Evolutionary conservation across 2,797 vertebrate genomes (phyloP).

Genomic region (Pterois miles): DNA sequence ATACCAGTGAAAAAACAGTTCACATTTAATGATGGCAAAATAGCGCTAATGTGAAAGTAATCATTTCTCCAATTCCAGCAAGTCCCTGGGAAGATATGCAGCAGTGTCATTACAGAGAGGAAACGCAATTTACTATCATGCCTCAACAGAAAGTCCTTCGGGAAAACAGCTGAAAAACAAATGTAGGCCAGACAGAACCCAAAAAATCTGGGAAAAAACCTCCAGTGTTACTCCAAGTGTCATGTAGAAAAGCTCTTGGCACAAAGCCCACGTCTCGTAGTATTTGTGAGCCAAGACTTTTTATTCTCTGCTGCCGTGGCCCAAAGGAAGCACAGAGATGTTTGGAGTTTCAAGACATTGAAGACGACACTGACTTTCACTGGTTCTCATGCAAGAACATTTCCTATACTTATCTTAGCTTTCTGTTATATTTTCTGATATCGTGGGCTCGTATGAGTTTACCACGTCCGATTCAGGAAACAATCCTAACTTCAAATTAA

Average conservation of each 20-base stretch:
- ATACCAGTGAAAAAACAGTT: conserved; percentile 7
- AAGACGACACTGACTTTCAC: conserved; percentile 3
- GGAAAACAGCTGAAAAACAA: conserved; percentile 77
- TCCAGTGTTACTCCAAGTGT: conserved; percentile 49
- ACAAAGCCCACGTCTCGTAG: conserved; percentile 21
- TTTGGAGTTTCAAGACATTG: conserved; percentile 2
- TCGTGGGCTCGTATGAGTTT: too few relatives aligned
- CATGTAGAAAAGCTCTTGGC: conserved; percentile 53
- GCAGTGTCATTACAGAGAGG: conserved; percentile 50
- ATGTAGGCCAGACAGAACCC: conserved; percentile 46
- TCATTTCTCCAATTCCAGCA: conserved; percentile 41
- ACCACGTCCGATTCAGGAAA: too few relatives aligned
- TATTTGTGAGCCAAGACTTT: conserved; percentile 27
- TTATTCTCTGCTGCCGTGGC: conserved; percentile 11
- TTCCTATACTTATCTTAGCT: too few relatives aligned
- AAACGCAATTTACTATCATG: conserved; percentile 60
- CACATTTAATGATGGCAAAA: conserved; percentile 27
- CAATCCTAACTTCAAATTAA: too few relatives aligned
- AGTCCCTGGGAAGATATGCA: conserved; percentile 48
- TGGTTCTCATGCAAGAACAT: neutral
- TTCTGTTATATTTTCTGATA: too few relatives aligned
- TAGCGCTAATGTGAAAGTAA: conserved; percentile 38
- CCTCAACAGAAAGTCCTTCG: conserved; percentile 55
- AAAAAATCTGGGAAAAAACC: conserved; percentile 1
- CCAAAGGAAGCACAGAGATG: conserved; percentile 33